Evolutionary conservation across 2,888 invertebrate genomes (phyloP).

Genomic region (Caenorhabditis auriculariae): DNA sequence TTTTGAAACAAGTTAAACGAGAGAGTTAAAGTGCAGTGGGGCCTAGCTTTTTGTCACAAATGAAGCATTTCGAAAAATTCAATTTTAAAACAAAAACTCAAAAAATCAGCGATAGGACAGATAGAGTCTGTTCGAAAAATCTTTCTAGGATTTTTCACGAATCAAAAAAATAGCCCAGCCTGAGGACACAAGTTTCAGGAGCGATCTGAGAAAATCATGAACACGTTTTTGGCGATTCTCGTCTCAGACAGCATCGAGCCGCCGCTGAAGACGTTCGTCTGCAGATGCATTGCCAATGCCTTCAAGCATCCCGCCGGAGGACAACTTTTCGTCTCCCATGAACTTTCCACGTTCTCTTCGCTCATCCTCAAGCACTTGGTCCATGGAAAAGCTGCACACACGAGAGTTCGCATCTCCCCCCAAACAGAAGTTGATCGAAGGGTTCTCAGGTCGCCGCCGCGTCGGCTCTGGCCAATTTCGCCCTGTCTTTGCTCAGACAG

Average conservation of each 20-base stretch:
- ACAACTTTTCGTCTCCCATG: conserved; percentile 25
- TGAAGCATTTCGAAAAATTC: too few species aligned
- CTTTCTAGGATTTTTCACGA: background rate
- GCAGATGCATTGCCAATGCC: conserved; percentile 77
- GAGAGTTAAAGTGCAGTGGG: too few species aligned
- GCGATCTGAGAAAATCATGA: too few species aligned
- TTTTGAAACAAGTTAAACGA: too few species aligned
- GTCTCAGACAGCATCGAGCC: conserved; percentile 66
- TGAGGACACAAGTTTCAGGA: too few species aligned
- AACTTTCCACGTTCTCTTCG: conserved; percentile 24
- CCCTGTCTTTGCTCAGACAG: conserved; percentile 39
- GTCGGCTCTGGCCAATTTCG: conserved; percentile 51
- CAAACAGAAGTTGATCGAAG: too few species aligned
- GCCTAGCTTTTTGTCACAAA: too few species aligned
- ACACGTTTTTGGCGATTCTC: conserved; percentile 66
- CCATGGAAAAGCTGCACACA: too few species aligned
- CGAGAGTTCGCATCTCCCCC: too few species aligned
- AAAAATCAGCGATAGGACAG: too few species aligned
- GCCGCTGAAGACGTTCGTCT: conserved; percentile 76
- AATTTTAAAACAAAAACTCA: background rate
- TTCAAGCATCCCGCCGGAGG: conserved; percentile 70
- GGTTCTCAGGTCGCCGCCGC: conserved; percentile 44
- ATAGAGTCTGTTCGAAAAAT: too few species aligned
- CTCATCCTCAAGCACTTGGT: conserved; percentile 30
- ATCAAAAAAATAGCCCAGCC: background rate